Evolutionary conservation across 2,113 vertebrate species (phyloP).

Genomic region (Fukomys damarensis): DNA sequence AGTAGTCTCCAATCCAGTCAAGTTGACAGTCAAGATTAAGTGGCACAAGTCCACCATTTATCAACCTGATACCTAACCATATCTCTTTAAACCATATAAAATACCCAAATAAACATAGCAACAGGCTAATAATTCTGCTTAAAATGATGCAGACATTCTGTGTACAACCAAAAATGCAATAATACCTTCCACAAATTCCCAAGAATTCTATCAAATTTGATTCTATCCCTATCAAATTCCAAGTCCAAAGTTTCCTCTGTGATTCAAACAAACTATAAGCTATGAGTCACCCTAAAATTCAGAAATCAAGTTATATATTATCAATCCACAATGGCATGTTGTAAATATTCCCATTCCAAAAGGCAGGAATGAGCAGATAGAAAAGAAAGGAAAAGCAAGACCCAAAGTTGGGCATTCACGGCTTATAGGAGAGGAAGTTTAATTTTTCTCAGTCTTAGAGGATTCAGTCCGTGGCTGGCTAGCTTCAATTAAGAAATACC

Average conservation of each 20-base stretch:
- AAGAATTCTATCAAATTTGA: not conserved
- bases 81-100: not conserved
- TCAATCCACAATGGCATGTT: not conserved
- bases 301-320: not conserved
- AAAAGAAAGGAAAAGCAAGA: not conserved
- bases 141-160: not conserved
- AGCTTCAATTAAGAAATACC: not conserved
- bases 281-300: not conserved
- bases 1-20: not conserved
- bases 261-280: not conserved
- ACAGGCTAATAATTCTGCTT: not conserved
- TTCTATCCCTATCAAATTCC: not conserved
- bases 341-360: not conserved
- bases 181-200: not conserved
- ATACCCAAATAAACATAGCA: too few species aligned
- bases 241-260: not conserved
- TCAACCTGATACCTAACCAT: not conserved
- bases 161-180: not conserved
- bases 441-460: not conserved
- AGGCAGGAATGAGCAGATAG: not conserved
- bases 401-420: not conserved
- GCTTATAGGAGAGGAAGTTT: not conserved
- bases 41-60: not conserved
- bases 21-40: not conserved
- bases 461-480: not conserved